phyloP scores from a whole-genome alignment of 2,113 vertebrate species.

The Xiphophorus hellerii region DNA sequence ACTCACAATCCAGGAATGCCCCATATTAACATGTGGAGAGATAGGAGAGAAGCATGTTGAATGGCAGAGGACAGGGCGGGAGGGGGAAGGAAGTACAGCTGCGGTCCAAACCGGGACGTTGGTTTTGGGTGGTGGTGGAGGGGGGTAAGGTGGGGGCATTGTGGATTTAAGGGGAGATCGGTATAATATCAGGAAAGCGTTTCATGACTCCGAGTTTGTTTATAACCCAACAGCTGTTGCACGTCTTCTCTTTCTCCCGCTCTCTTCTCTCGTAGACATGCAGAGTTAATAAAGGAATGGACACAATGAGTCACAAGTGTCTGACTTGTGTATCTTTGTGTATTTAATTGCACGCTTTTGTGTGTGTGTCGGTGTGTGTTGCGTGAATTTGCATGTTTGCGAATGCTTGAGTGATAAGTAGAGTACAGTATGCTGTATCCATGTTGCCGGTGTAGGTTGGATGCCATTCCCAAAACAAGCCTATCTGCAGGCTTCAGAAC shows the following conservation, averaged over 20 bases:
- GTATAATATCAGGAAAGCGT: constrained; percentile 46
- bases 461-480: constrained; percentile 44
- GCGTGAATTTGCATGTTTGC: not conserved
- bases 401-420: constrained; percentile 15
- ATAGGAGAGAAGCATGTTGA: constrained; percentile 43
- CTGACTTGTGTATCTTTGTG: constrained; percentile 53
- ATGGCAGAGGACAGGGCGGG: not conserved
- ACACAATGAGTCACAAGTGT: constrained; percentile 72
- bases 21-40: constrained; percentile 72
- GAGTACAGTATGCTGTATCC: constrained; percentile 8
- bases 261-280: constrained; percentile 41
- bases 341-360: constrained; percentile 31
- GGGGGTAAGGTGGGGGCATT: no score
- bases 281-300: constrained; percentile 69
- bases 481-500: constrained; percentile 34
- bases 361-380: not conserved
- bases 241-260: constrained; percentile 44
- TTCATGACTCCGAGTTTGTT: constrained; percentile 58
- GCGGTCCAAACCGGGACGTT: constrained; percentile 22
- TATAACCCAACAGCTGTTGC: constrained; percentile 76
- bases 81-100: constrained; percentile 35
- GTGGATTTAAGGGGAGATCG: constrained; percentile 13
- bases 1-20: constrained; percentile 75
- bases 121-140: not conserved
- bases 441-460: constrained; percentile 30